Base-by-base conservation (phyloP, 2,888 invertebrate species). In the Melanostoma mellinum region DNA sequence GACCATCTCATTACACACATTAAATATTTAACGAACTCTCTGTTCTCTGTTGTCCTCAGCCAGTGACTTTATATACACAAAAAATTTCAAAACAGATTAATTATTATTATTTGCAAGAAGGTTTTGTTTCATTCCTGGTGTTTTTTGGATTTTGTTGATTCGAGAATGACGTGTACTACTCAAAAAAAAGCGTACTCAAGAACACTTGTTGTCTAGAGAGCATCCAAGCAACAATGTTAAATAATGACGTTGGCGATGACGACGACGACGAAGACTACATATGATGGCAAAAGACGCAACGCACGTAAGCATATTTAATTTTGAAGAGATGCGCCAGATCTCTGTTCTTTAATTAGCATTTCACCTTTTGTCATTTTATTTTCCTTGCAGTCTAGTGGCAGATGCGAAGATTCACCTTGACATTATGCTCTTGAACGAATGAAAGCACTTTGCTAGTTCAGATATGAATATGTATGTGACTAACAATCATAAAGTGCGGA, bases 361-460 rank as follows among this genome's bases (percentile, higher is more conserved):
- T 61, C 44, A 60, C 67, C 58, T 75, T 68, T 60, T 60, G 44
- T 50, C 48, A 40, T 63, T 63, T 38, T 63, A 20, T 50, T 50
- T n/a, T 50, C 8, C 32, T 33, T 63, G 6, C 6, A 33, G n/a
- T 30, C 30, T 46, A 30, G 46, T 44, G 53, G 2, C n/a, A 40
- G 40, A 56, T 40, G 61, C 52, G 30, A 8, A 42, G 60, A 56
- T 63, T 76, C 40, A 63, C 76, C 76, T 71, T 76, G 76, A 71
- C 76, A 76, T 56, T 71, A 63, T 71, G 61, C 33, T 63, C 61
- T 69, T 50, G 42, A 76, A 69, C 61, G 71, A 32, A 20, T 76
- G 33, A 63, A 35, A 10, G 65, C 35, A 20, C 38, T 50, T 50
- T 38, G 30, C 6, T 6, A 4, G n/a, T 56, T 3, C 32, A 20